Percentiles rank a stretch among this genome's conserved stretches.
phyloP scores from a whole-genome alignment of 2,888 invertebrate species.

The Branchipolynoe longqiensis region DNA sequence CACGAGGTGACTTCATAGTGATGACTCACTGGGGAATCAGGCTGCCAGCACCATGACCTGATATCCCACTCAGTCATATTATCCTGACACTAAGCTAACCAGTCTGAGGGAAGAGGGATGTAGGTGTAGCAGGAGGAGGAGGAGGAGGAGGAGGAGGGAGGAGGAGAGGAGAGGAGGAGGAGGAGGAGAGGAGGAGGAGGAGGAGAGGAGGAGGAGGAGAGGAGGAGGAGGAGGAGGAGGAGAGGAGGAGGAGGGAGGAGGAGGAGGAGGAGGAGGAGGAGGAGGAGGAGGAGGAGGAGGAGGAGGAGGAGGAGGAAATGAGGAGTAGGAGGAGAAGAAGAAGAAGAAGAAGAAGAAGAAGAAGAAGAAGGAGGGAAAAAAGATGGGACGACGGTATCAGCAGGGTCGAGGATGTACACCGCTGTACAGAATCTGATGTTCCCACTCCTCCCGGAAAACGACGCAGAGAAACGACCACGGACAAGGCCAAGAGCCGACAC shows the following conservation, averaged over 20 bases:
- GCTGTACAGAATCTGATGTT: not conserved
- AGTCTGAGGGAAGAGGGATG: not conserved
- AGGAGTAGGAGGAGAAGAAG: not conserved
- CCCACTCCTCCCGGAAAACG: slow-evolving; percentile 6
- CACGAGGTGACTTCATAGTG: too few species aligned
- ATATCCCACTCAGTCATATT: too few species aligned
- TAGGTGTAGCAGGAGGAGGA: not conserved
- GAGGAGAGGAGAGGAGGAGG: not conserved
- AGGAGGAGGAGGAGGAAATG: not conserved
- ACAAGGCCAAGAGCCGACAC: not conserved
- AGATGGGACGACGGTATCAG: not conserved
- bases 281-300: not conserved
- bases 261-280: not conserved
- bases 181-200: not conserved
- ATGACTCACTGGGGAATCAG: too few species aligned
- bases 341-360: slow-evolving; percentile 3
- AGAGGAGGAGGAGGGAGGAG: not conserved
- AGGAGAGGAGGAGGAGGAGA: not conserved
- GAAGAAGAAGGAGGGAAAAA: not conserved
- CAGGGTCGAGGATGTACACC: too few species aligned
- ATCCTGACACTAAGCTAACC: not conserved
- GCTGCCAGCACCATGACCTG: too few species aligned
- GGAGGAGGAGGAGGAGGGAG: not conserved
- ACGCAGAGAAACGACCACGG: not conserved
- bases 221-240: not conserved